phyloP scores from a whole-genome alignment of 1,140 invertebrate species.

The Medauroidea extradentata region DNA sequence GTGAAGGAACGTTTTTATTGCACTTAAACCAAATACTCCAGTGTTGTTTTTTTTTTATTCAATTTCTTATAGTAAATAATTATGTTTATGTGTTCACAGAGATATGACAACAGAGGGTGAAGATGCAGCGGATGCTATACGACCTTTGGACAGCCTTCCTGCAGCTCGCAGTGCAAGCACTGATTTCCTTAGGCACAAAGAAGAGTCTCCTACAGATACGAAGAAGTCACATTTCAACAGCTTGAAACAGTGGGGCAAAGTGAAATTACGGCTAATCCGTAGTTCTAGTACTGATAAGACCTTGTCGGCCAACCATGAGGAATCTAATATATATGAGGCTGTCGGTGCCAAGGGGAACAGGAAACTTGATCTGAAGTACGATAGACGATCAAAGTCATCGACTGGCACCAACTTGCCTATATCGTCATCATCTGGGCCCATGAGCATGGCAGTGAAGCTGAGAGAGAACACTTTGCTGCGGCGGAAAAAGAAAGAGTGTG shows the following conservation, averaged over 20 bases:
- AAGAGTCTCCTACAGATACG: slow-evolving; percentile 53
- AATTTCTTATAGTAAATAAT: no score
- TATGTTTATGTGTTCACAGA: no score
- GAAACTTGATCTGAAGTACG: slow-evolving; percentile 43
- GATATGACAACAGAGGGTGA: no score
- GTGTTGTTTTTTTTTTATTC: no score
- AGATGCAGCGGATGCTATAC: no score
- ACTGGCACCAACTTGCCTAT: slow-evolving; percentile 62
- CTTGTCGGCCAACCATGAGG: slow-evolving; percentile 43
- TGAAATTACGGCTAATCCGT: slow-evolving; percentile 65
- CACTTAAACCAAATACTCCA: no score
- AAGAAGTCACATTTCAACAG: slow-evolving; percentile 75
- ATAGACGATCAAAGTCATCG: slow-evolving; percentile 63
- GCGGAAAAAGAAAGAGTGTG: slow-evolving; percentile 50
- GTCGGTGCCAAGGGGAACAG: slow-evolving; percentile 40
- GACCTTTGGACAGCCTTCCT: slow-evolving; percentile 15
- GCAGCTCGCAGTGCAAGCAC: slow-evolving; percentile 60
- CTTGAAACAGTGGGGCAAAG: slow-evolving; percentile 76
- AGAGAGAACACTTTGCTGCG: slow-evolving; percentile 62
- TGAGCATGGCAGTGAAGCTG: slow-evolving; percentile 62
- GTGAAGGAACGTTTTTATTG: no score
- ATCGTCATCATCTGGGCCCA: slow-evolving; percentile 49
- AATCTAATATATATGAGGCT: slow-evolving; percentile 59
- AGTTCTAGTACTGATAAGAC: slow-evolving; percentile 50
- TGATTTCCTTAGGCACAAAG: slow-evolving; percentile 57